Base-by-base conservation (phyloP, 2,888 invertebrate species). In the Dusona sp. region DNA sequence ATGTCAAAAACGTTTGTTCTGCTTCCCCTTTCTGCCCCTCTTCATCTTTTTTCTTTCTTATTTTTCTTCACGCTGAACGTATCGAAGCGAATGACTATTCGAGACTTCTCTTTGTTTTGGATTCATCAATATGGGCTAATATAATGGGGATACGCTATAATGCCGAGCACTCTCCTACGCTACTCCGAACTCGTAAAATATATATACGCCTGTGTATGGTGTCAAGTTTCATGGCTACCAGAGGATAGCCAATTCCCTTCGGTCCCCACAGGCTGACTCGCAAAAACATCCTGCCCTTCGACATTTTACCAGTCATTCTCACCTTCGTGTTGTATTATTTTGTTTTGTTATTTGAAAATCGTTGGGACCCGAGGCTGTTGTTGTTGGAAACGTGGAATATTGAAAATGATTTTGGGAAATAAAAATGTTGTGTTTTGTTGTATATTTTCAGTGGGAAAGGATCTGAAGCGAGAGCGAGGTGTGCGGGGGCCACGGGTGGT, bases 401-500 rank as follows among this genome's bases (percentile, higher is more conserved):
- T 42, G 11, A 42, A 42, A n/a, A n/a, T 3, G n/a, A 70, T 4
- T 29, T 29, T 72, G 8, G 51, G 9, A 29, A 19, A 70, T 67
- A 78, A 75, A 73, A 38, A 65, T 42, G 8, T 36, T 22, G 54
- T 19, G 38, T 51, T 65, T n/a, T 42, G 16, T 65, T 64, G 25
- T 57, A n/a, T 83, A 64, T 83, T 89, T 74, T 11, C 88, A 89
- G 89, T 70, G 79, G 84, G 85, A 51, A 48, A 77, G 75, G 73
- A 79, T 83, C 83, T 87, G 83, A 86, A 87, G 84, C 57, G 85
- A 70, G 75, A 83, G 86, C 13, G 85, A 83, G 84, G 83, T 84
- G 84, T 80, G 87, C 83, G 67, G 84, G 81, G 81, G 86, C 79
- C 84, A 86, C 87, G 86, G 67, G 83, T 77, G 83, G 79, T 78